These are phyloP conservation scores for Boloria selene DNA, from an alignment of 2,888 invertebrate species.

Conservation along the genomic window DNA sequence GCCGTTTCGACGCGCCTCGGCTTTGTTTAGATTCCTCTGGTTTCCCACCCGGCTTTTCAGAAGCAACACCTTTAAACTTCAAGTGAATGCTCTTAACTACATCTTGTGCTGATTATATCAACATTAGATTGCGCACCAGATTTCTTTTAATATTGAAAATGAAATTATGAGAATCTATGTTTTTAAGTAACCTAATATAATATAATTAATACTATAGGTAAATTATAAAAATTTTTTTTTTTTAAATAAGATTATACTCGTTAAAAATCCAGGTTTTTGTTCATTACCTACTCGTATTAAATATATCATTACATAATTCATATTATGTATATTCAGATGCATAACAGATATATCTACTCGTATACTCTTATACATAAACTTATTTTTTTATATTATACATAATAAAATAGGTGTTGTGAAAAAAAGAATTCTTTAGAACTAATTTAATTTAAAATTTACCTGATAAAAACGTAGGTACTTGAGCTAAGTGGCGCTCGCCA, in stretches of 20 bases:
- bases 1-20: constrained; percentile 51
- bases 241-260: too few relatives aligned
- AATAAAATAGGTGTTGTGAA: neutral
- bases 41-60: constrained; percentile 47
- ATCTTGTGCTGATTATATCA: constrained; percentile 36
- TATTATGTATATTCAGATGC: too few relatives aligned
- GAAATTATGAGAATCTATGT: neutral
- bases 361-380: too few relatives aligned
- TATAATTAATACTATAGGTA: too few relatives aligned
- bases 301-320: too few relatives aligned
- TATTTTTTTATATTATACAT: too few relatives aligned
- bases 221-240: too few relatives aligned
- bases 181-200: too few relatives aligned
- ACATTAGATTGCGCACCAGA: constrained; percentile 20
- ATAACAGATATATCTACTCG: too few relatives aligned
- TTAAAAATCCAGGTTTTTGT: too few relatives aligned
- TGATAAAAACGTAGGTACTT: constrained; percentile 71
- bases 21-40: constrained; percentile 57
- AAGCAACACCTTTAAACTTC: constrained; percentile 43
- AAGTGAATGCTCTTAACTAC: constrained; percentile 38
- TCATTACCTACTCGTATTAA: too few relatives aligned
- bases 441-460: constrained; percentile 55
- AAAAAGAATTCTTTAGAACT: constrained; percentile 10
- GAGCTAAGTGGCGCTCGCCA: constrained; percentile 80
- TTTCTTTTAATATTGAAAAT: constrained; percentile 5